Evolutionary conservation across 2,888 invertebrate genomes (phyloP).

Genomic region (Acleris cristana): DNA sequence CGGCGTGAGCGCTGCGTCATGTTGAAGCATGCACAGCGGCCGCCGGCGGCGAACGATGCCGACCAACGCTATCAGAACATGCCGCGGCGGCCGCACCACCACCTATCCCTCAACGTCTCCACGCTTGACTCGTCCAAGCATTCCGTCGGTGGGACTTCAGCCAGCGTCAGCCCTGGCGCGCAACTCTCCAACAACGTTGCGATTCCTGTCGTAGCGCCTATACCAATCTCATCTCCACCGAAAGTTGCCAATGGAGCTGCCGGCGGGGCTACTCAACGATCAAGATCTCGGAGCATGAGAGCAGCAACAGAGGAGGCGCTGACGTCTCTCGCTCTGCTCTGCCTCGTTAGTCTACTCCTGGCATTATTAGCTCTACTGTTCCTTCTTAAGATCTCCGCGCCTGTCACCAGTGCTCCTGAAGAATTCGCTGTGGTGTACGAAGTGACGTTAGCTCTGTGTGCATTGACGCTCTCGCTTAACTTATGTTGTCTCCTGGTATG

Average conservation of each 20-base stretch:
- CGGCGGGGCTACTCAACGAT: slow-evolving; percentile 73
- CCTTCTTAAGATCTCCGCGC: slow-evolving; percentile 92
- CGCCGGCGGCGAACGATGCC: slow-evolving; percentile 80
- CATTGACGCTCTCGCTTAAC: slow-evolving; percentile 93
- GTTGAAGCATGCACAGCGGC: slow-evolving; percentile 89
- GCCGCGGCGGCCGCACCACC: slow-evolving; percentile 84
- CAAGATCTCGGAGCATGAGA: slow-evolving; percentile 65
- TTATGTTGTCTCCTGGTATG: slow-evolving; percentile 96
- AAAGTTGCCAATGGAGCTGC: slow-evolving; percentile 83
- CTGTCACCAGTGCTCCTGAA: slow-evolving; percentile 85
- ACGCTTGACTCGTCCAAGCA: slow-evolving; percentile 87
- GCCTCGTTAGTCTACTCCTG: slow-evolving; percentile 92
- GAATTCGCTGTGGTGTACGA: slow-evolving; percentile 95
- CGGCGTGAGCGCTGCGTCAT: slow-evolving; percentile 78
- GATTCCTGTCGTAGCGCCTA: slow-evolving; percentile 43
- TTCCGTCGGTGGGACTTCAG: slow-evolving; percentile 83
- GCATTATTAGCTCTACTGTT: slow-evolving; percentile 93
- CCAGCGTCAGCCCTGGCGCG: slow-evolving; percentile 84
- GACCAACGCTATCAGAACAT: slow-evolving; percentile 83
- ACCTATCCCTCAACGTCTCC: slow-evolving; percentile 87
- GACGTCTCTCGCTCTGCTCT: slow-evolving; percentile 92
- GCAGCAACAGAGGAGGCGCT: slow-evolving; percentile 88
- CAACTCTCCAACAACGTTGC: slow-evolving; percentile 51
- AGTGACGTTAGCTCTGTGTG: slow-evolving; percentile 95
- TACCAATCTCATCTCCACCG: slow-evolving; percentile 71